A percentile compares a stretch with the other conserved stretches of the same genome.
These are phyloP conservation scores for Misgurnus anguillicaudatus DNA, from an alignment of 2,113 vertebrate species.

Conservation along the genomic window DNA sequence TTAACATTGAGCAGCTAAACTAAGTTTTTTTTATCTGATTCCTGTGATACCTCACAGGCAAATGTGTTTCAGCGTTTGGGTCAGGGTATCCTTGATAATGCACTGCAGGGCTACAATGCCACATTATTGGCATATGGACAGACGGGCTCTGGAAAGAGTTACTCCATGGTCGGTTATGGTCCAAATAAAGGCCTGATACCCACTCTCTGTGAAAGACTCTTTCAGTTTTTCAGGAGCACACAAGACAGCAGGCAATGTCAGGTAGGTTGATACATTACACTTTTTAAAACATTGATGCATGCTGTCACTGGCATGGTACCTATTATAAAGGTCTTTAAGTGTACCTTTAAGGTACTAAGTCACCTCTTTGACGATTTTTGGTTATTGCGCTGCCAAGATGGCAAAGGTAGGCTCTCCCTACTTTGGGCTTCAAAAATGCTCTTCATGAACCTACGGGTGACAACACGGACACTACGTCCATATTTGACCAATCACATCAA, in stretches of 20 bases:
- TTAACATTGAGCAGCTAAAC: no score
- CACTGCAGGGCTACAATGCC: constrained; percentile 80
- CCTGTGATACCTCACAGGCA: background rate
- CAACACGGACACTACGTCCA: no score
- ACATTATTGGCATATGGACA: constrained; percentile 82
- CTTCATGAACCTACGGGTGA: no score
- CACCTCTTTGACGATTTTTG: no score
- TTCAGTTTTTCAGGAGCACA: constrained; percentile 71
- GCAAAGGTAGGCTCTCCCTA: no score
- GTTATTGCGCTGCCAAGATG: no score
- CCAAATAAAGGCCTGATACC: constrained; percentile 83
- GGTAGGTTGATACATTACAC: constrained; percentile 56
- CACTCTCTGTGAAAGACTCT: constrained; percentile 78
- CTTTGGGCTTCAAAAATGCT: no score
- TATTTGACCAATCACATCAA: no score
- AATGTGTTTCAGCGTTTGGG: constrained; percentile 79
- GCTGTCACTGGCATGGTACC: no score
- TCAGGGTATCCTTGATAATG: constrained; percentile 76
- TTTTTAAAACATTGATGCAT: no score
- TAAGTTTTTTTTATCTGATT: background rate
- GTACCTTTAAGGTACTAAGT: no score
- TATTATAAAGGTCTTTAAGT: no score
- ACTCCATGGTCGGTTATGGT: constrained; percentile 80
- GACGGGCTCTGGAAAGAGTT: constrained; percentile 85
- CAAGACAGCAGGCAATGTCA: constrained; percentile 77